Conservation (phyloP, 2,797 vertebrate genomes). For the Dermochelys coriacea region DNA sequence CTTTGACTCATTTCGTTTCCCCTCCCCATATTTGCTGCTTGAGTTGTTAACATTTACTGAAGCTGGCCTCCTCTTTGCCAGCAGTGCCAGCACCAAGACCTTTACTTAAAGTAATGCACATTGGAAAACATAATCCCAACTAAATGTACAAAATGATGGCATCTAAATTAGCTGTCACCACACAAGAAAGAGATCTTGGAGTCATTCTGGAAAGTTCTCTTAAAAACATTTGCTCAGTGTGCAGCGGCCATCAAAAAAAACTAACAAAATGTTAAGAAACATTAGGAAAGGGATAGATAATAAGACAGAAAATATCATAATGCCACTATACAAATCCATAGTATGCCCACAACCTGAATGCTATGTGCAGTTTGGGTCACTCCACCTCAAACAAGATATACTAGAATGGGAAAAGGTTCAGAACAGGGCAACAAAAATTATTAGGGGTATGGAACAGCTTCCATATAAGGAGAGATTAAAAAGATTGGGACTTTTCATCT, state of each 20-base stretch:
- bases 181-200: background rate
- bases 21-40: background rate
- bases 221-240: background rate
- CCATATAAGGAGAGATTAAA: no score
- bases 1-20: background rate
- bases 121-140: background rate
- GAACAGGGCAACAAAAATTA: no score
- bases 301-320: background rate
- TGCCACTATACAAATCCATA: background rate
- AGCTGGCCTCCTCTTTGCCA: conserved; percentile 33
- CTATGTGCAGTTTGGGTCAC: background rate
- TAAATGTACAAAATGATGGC: background rate
- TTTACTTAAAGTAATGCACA: background rate
- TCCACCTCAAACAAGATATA: background rate
- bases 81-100: background rate
- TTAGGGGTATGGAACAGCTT: no score
- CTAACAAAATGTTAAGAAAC: background rate
- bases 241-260: background rate
- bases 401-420: background rate
- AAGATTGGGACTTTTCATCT: no score
- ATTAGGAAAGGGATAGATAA: background rate
- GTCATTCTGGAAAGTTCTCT: background rate
- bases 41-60: background rate
- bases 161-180: background rate
- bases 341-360: background rate